Percentiles rank a stretch among this genome's conserved stretches.
Conservation (phyloP, 2,797 vertebrate genomes). For the Brachyrhaphis roseni region DNA sequence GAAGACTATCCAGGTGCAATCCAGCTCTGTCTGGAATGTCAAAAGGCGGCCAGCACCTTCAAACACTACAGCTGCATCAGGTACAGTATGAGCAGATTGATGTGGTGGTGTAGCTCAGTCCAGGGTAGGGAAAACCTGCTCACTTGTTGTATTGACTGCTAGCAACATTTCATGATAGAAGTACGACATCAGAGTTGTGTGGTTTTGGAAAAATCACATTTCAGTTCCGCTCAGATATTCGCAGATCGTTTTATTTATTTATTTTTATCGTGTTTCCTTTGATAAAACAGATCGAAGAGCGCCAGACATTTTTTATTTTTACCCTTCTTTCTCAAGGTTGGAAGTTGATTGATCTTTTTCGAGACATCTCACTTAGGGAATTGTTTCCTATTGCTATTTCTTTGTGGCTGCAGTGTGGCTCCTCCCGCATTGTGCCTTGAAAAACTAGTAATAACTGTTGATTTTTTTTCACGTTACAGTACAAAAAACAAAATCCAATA, state of each 20-base stretch:
- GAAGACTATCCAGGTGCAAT: constrained; percentile 99
- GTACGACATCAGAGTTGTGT: not conserved
- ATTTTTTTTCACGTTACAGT: not conserved
- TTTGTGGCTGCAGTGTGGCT: not conserved
- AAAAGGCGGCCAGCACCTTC: constrained; percentile 98
- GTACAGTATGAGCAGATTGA: constrained; percentile 72
- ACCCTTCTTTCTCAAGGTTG: not conserved
- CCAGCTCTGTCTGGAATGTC: constrained; percentile 97
- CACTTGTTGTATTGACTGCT: not conserved
- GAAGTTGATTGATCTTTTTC: constrained; percentile 3
- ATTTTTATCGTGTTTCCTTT: not conserved
- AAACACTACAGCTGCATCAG: constrained; percentile 99
- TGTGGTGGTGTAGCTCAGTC: constrained; percentile 7
- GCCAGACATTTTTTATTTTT: not conserved
- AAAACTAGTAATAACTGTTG: not conserved
- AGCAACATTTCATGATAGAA: constrained; percentile 9
- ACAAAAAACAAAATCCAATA: no score
- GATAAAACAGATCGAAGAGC: constrained; percentile 2
- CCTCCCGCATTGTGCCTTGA: not conserved
- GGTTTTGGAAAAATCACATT: constrained; percentile 4
- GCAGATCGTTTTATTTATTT: not conserved
- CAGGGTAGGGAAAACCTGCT: not conserved
- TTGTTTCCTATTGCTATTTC: constrained; percentile 1
- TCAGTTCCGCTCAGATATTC: constrained; percentile 1
- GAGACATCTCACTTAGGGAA: not conserved